phyloP scores from a whole-genome alignment of 2,113 vertebrate species.

The Equus quagga region DNA sequence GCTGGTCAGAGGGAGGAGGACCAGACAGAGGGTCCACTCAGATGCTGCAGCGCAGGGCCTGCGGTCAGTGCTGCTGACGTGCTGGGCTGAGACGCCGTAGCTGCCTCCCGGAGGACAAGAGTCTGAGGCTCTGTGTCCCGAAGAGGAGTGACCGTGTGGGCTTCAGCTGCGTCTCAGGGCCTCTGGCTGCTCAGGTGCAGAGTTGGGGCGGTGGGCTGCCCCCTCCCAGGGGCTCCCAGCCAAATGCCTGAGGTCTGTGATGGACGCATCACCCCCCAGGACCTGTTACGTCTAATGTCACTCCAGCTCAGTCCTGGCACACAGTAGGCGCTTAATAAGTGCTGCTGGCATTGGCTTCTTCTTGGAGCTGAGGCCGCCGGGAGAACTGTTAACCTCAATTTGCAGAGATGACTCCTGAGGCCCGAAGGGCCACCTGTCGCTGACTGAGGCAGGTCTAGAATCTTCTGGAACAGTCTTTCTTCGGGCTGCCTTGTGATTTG shows the following conservation, averaged over 20 bases:
- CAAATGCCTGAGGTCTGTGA: not conserved
- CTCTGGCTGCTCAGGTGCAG: not conserved
- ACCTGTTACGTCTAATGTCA: not conserved
- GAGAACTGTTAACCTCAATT: not conserved
- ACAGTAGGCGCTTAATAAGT: not conserved
- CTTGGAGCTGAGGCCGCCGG: not conserved
- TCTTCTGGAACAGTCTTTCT: not conserved
- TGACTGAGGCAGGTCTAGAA: not conserved
- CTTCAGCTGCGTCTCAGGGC: not conserved
- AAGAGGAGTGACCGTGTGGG: fast-evolving
- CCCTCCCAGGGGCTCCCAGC: not conserved
- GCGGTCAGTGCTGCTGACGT: not conserved
- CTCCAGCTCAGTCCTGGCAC: fast-evolving
- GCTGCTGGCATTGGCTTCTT: fast-evolving
- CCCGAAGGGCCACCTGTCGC: not conserved
- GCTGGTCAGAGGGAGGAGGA: not conserved
- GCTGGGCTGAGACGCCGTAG: not conserved
- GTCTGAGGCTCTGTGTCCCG: too few species aligned
- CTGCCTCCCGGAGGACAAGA: fast-evolving
- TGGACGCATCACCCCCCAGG: fast-evolving
- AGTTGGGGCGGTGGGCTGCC: not conserved
- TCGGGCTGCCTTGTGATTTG: not conserved
- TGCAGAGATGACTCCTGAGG: not conserved
- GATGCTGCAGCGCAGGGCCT: not conserved
- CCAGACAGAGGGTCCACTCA: not conserved